These are phyloP conservation scores for Drosophila ustulata DNA, from an alignment of 2,888 invertebrate genomes.

Conservation along the genomic window DNA sequence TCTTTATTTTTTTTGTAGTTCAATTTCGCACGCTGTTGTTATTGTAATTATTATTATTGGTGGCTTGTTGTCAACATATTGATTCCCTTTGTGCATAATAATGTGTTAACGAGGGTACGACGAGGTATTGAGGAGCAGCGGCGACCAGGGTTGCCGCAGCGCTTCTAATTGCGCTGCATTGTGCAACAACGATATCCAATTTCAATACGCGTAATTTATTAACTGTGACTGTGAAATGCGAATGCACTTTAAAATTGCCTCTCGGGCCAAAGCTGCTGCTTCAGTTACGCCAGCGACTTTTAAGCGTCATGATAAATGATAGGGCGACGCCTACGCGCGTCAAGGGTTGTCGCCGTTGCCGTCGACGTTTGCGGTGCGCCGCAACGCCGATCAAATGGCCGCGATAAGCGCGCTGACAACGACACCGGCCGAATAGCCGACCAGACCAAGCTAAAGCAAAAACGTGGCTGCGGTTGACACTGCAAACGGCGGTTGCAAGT, in stretches of 20 bases:
- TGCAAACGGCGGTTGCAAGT: constrained; percentile 80
- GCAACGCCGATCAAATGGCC: constrained; percentile 76
- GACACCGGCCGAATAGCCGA: constrained; percentile 16
- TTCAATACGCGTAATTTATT: constrained; percentile 67
- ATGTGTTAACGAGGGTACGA: constrained; percentile 39
- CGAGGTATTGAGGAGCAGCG: constrained; percentile 4
- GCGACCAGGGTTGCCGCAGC: constrained; percentile 19
- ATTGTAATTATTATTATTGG: constrained; percentile 63
- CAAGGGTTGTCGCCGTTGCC: constrained; percentile 65
- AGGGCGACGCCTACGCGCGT: constrained; percentile 72
- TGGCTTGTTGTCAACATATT: constrained; percentile 70
- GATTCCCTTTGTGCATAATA: constrained; percentile 53
- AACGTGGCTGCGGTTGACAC: constrained; percentile 71
- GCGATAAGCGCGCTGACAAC: constrained; percentile 67
- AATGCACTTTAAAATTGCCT: constrained; percentile 63
- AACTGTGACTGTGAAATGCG: constrained; percentile 54
- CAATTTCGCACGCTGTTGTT: constrained; percentile 34
- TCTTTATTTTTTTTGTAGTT: constrained; percentile 4
- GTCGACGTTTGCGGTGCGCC: constrained; percentile 66
- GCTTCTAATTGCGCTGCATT: constrained; percentile 70
- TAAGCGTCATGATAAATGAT: constrained; percentile 72
- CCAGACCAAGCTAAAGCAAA: constrained; percentile 7
- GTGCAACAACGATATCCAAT: constrained; percentile 64
- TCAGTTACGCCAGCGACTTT: constrained; percentile 37
- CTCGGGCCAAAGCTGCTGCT: constrained; percentile 21